phyloP scores from a whole-genome alignment of 2,888 invertebrate species.

The Lasioglossum villosulum region DNA sequence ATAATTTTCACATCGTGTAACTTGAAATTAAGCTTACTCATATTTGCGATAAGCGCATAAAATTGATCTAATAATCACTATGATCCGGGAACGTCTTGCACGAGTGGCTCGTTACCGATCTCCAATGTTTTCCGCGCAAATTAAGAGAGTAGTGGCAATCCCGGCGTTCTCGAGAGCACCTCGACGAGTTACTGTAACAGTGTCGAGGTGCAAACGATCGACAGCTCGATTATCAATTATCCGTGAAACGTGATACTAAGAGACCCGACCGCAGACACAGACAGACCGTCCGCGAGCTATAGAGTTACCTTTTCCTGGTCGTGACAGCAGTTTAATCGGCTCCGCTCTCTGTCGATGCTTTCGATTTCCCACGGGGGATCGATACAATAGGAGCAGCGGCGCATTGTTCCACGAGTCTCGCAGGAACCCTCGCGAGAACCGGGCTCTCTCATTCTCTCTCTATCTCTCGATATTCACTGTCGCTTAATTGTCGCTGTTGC shows the following conservation, averaged over 20 bases:
- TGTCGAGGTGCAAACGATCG: constrained; percentile 31
- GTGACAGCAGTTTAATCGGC: constrained; percentile 43
- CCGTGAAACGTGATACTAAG: constrained; percentile 41
- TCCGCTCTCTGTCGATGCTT: not conserved
- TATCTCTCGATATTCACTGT: constrained; percentile 6
- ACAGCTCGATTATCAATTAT: constrained; percentile 32
- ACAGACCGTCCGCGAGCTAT: not conserved
- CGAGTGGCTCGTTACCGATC: not conserved
- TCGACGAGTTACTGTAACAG: not conserved
- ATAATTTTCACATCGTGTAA: too few species aligned
- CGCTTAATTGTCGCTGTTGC: constrained; percentile 25
- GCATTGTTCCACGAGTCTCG: constrained; percentile 20
- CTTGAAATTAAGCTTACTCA: too few species aligned
- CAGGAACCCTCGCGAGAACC: not conserved
- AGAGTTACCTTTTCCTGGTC: constrained; percentile 37
- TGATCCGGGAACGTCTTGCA: too few species aligned
- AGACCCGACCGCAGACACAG: constrained; percentile 17
- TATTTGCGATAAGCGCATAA: too few species aligned
- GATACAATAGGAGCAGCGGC: constrained; percentile 33
- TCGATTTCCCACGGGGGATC: constrained; percentile 51
- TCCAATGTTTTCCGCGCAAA: not conserved
- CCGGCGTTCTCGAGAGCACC: not conserved
- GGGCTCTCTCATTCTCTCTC: not conserved
- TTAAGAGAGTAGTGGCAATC: not conserved
- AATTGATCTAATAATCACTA: not conserved